Base-by-base conservation (phyloP, 2,113 vertebrate genomes). In the Forbesichthys papilliferus region DNA sequence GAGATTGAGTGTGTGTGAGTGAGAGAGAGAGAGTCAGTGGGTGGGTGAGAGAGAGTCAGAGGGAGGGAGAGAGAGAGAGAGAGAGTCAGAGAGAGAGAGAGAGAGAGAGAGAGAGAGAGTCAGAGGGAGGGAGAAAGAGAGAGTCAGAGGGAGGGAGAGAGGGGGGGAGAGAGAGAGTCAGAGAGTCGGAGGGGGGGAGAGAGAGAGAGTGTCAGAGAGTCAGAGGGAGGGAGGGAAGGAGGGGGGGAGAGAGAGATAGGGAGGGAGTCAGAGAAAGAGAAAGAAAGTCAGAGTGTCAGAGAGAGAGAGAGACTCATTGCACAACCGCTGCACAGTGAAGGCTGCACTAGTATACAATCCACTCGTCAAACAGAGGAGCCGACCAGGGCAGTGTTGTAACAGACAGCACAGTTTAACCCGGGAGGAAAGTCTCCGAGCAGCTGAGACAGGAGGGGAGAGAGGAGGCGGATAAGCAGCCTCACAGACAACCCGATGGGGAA, bases 401-500 rank as follows among this genome's bases (percentile, higher is more conserved):
- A 54, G 42, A 67, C 69, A 73, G 33, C 47, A 55, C 55, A 59
- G 46, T 10, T n/a, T 20, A n/a, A 56, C n/a, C 82, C 72, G 66
- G 18, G 62, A 72, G 47, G 61, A 73, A 84, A 87, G 83, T 82
- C 71, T 52, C 14, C 56, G 59, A 36, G 62, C 77, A 51, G 74
- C 36, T 42, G 36, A 42, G 4, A 42, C 11, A 52, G 34, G 52
- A 58, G 34, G 58, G 59, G 34, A 81, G 75, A 86, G 85, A 84
- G 81, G 83, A 78, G 55, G 77, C 78, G 65, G 65, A 78, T 48
- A 74, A 79, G 67, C 63, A 51, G 48, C 42, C 60, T 58, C 54
- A 77, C 69, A 27, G 82, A 83, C 27, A 89, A 86, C 72, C 81
- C 80, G 72, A 82, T 77, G 75, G 78, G 81, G 74, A 82, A 77